phyloP scores from a whole-genome alignment of 2,888 invertebrate species.

The Diaprepes abbreviatus region DNA sequence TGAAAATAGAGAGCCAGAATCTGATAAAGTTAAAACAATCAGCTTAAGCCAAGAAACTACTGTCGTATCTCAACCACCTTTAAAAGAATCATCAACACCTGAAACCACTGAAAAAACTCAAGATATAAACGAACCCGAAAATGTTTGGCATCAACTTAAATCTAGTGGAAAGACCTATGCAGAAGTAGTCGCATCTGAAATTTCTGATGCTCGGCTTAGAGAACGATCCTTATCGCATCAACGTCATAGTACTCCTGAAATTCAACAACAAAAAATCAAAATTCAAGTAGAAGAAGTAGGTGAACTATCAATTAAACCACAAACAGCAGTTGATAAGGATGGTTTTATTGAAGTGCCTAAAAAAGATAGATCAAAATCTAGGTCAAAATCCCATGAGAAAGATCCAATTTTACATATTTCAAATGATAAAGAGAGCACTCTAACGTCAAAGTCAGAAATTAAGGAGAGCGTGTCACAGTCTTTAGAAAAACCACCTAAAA shows the following conservation, averaged over 20 bases:
- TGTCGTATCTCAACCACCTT: neutral
- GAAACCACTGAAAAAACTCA: neutral
- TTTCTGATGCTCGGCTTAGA: constrained; percentile 52
- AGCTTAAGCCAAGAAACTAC: neutral
- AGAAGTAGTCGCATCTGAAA: constrained; percentile 73
- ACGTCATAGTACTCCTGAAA: constrained; percentile 51
- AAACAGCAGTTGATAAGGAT: constrained; percentile 62
- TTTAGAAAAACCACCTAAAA: constrained; percentile 39
- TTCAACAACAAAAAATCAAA: constrained; percentile 38
- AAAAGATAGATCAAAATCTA: constrained; percentile 70
- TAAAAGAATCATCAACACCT: neutral
- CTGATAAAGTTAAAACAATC: neutral
- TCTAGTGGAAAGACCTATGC: constrained; percentile 78
- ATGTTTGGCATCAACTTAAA: constrained; percentile 70
- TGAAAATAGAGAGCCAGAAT: constrained; percentile 12
- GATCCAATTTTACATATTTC: neutral
- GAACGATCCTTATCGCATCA: constrained; percentile 49
- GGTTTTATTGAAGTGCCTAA: constrained; percentile 68
- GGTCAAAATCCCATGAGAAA: constrained; percentile 67
- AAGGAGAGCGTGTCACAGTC: neutral
- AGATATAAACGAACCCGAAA: constrained; percentile 53
- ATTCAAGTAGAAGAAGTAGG: constrained; percentile 59
- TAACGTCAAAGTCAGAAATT: neutral
- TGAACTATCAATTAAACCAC: constrained; percentile 54
- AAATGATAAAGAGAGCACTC: neutral